A percentile compares a stretch with the other conserved stretches of the same genome.
Evolutionary conservation across 2,113 vertebrate genomes (phyloP).

Genomic region (Varanus salvator): DNA sequence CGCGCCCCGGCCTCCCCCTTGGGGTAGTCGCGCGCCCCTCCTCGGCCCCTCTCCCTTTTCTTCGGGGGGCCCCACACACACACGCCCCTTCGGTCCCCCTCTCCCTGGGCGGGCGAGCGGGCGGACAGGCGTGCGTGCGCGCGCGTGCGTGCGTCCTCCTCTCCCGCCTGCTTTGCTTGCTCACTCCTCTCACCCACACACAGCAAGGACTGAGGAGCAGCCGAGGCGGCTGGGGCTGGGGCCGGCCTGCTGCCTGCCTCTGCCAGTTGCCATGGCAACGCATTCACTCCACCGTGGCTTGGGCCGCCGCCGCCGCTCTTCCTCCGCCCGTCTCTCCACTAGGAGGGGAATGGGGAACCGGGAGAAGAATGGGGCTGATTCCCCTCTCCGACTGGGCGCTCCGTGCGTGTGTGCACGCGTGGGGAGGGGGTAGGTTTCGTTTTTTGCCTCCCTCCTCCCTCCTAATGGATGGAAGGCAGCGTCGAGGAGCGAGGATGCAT

Average conservation of each 20-base stretch:
- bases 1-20: neutral
- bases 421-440: too few relatives aligned
- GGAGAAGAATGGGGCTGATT: neutral
- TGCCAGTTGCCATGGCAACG: conserved; percentile 93
- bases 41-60: neutral
- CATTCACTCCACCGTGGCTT: conserved; percentile 78
- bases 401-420: too few relatives aligned
- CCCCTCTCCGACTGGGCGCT: neutral
- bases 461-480: neutral
- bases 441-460: neutral
- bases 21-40: conserved; percentile 5
- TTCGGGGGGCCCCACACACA: neutral
- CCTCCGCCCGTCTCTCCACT: conserved; percentile 9
- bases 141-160: neutral
- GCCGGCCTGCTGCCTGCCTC: conserved; percentile 83
- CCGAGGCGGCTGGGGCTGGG: conserved; percentile 71
- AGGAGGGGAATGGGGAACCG: neutral
- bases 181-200: conserved; percentile 44
- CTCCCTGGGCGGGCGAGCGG: too few relatives aligned
- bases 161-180: conserved; percentile 20
- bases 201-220: conserved; percentile 64
- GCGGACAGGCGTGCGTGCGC: too few relatives aligned
- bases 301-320: neutral
- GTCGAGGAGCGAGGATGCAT: neutral
- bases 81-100: neutral